Evolutionary conservation across 2,113 vertebrate species (phyloP).

Genomic region (Tautogolabrus adspersus): DNA sequence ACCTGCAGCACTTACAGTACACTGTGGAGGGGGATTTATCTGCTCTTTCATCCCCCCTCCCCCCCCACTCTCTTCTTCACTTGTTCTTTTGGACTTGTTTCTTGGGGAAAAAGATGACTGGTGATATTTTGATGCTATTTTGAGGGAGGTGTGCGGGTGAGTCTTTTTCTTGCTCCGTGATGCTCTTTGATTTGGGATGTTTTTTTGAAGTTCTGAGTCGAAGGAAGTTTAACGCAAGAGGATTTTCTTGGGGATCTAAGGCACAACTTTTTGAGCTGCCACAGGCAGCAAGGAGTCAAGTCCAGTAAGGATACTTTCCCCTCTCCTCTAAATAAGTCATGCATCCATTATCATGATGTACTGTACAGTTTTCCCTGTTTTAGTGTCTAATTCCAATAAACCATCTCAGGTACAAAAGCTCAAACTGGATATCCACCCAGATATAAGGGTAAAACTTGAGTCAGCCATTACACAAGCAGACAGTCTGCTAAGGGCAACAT

Average conservation of each 20-base stretch:
- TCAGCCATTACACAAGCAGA: neutral
- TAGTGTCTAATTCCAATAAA: neutral
- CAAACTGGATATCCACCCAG: neutral
- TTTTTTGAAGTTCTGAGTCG: constrained; percentile 57
- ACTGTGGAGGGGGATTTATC: constrained; percentile 53
- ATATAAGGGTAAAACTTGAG: neutral
- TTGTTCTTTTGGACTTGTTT: constrained; percentile 62
- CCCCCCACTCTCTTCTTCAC: neutral
- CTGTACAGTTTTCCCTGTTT: constrained; percentile 24
- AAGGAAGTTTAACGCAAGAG: constrained; percentile 63
- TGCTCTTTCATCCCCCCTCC: constrained; percentile 23
- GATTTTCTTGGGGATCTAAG: constrained; percentile 72
- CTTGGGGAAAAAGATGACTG: constrained; percentile 57
- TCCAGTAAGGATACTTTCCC: constrained; percentile 2
- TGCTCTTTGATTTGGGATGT: constrained; percentile 70
- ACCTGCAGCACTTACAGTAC: constrained; percentile 53
- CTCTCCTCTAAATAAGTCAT: constrained; percentile 18
- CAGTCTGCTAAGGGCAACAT: too few relatives aligned
- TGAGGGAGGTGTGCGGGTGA: constrained; percentile 46
- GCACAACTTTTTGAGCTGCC: constrained; percentile 55
- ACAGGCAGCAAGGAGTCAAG: constrained; percentile 31
- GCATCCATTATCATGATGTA: constrained; percentile 11
- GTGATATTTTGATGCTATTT: constrained; percentile 74
- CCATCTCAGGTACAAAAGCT: neutral
- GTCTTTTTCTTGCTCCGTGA: constrained; percentile 52